phyloP scores from a whole-genome alignment of 2,113 vertebrate species.

The Crotalus horridus region DNA sequence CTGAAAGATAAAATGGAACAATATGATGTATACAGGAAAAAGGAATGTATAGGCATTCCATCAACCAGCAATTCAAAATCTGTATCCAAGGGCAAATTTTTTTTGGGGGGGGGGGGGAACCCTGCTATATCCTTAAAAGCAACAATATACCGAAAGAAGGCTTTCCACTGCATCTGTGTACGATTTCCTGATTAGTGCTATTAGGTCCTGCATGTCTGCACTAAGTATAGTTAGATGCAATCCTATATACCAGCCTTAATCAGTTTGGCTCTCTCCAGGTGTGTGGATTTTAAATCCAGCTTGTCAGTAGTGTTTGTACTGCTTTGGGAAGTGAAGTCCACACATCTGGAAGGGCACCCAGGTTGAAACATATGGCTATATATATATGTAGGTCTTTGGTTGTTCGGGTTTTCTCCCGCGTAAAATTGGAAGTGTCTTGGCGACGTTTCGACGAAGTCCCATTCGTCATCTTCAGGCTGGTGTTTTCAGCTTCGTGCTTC shows the following conservation, averaged over 20 bases:
- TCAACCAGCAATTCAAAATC: background rate
- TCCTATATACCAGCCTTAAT: background rate
- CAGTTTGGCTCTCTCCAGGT: background rate
- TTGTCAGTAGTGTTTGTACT: background rate
- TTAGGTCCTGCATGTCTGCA: background rate
- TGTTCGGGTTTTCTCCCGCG: too few species aligned
- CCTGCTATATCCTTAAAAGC: background rate
- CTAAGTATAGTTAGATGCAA: background rate
- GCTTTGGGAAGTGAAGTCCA: background rate
- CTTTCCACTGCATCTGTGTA: background rate
- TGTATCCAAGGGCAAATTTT: background rate
- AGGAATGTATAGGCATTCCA: background rate
- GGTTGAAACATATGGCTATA: background rate
- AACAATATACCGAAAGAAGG: background rate
- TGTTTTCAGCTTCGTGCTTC: too few species aligned
- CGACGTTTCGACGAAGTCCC: too few species aligned
- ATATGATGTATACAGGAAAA: background rate
- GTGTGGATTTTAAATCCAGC: background rate
- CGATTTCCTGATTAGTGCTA: background rate
- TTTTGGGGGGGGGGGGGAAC: background rate
- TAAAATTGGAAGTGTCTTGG: too few species aligned
- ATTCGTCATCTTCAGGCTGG: too few species aligned
- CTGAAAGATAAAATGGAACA: background rate
- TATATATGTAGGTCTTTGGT: too few species aligned
- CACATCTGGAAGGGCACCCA: background rate